A percentile compares a stretch with the other conserved stretches of the same genome.
Conservation (phyloP, 2,113 vertebrate genomes). For the Microtus montanus region DNA sequence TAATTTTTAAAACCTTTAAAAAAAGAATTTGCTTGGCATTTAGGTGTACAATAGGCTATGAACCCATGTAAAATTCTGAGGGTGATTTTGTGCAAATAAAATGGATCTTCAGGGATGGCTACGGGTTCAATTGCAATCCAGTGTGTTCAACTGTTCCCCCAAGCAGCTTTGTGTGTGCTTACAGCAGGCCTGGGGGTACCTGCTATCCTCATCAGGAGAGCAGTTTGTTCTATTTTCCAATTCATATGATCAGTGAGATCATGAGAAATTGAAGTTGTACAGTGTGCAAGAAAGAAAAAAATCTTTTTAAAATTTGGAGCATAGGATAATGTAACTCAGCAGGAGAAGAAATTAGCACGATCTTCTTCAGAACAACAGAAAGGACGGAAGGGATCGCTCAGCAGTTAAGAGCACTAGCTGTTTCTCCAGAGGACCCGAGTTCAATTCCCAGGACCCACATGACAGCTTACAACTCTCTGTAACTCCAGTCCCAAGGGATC, state of each 20-base stretch:
- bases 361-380: conserved; percentile 45
- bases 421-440: neutral
- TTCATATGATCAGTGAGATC: conserved; percentile 24
- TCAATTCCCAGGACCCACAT: neutral
- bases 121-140: neutral
- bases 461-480: neutral
- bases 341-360: conserved; percentile 51
- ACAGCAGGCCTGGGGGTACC: neutral
- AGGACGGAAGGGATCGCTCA: neutral
- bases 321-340: conserved; percentile 46
- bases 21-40: neutral
- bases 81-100: neutral
- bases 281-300: neutral
- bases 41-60: neutral
- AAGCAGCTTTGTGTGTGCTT: neutral
- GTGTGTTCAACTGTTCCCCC: neutral
- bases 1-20: neutral
- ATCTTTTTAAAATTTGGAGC: neutral
- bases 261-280: conserved; percentile 11
- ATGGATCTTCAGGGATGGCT: neutral
- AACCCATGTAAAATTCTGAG: neutral
- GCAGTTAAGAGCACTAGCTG: neutral
- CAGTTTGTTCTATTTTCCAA: conserved; percentile 60
- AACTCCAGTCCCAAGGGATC: neutral
- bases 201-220: conserved; percentile 25